Evolutionary conservation across 2,113 vertebrate species (phyloP).

Genomic region (Leptodactylus fuscus): DNA sequence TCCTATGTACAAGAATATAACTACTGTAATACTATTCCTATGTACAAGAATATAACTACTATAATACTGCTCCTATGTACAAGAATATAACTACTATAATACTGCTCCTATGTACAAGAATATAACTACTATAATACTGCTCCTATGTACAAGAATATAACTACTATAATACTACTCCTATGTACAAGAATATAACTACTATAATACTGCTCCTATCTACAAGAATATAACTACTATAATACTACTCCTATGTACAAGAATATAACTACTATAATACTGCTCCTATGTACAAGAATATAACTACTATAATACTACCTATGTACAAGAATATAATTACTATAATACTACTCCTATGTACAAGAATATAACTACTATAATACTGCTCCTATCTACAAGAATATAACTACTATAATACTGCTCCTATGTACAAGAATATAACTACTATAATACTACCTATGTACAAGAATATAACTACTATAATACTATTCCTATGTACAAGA

Average conservation of each 20-base stretch:
- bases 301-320: slow-evolving; percentile 22
- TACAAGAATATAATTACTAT: slow-evolving; percentile 24
- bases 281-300: neutral
- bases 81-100: slow-evolving; percentile 14
- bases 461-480: slow-evolving; percentile 21
- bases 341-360: neutral
- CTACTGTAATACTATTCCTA: neutral
- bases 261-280: neutral
- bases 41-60: slow-evolving; percentile 7
- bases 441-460: neutral
- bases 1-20: neutral
- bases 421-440: neutral
- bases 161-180: no score
- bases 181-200: slow-evolving; percentile 5
- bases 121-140: slow-evolving; percentile 10
- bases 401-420: no score
- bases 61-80: neutral
- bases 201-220: neutral
- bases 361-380: neutral
- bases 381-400: neutral
- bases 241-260: slow-evolving; percentile 7
- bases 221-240: slow-evolving; percentile 4
- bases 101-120: slow-evolving; percentile 6
- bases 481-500: no score
- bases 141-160: neutral